Evolutionary conservation across 2,888 invertebrate genomes (phyloP).

Genomic region (Limenitis arthemis): DNA sequence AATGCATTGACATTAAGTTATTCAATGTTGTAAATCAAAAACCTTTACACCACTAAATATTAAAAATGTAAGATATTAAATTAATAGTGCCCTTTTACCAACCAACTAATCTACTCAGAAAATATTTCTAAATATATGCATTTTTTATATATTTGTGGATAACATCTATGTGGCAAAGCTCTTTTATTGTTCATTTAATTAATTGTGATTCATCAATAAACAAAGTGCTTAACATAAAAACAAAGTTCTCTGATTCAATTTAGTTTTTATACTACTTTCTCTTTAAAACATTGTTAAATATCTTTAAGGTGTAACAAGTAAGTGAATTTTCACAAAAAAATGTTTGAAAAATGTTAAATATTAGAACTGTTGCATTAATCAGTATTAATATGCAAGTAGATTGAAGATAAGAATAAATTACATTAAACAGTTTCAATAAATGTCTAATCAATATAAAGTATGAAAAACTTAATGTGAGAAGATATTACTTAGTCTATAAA

Average conservation of each 20-base stretch:
- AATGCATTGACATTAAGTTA: too few relatives aligned
- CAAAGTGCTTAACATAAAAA: conserved; percentile 14
- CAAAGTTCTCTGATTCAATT: not conserved
- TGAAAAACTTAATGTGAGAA: not conserved
- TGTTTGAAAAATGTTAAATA: too few relatives aligned
- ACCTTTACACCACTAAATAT: too few relatives aligned
- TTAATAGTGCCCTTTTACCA: too few relatives aligned
- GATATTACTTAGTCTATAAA: not conserved
- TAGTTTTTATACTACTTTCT: not conserved
- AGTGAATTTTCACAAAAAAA: not conserved
- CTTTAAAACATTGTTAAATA: not conserved
- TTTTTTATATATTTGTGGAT: not conserved
- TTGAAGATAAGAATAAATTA: not conserved
- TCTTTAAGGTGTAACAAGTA: conserved; percentile 1
- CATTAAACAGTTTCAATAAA: not conserved
- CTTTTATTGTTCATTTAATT: conserved; percentile 25
- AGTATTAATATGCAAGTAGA: too few relatives aligned
- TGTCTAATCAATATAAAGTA: not conserved
- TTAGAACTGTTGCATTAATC: too few relatives aligned
- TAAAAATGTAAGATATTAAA: too few relatives aligned
- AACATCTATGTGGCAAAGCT: conserved; percentile 21
- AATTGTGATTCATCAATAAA: conserved; percentile 25
- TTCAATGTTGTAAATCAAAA: too few relatives aligned
- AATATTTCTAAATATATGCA: not conserved
- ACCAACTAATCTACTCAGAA: too few relatives aligned